These are phyloP conservation scores for Erythrolamprus reginae DNA, from an alignment of 2,113 vertebrate species.

Conservation along the genomic window DNA sequence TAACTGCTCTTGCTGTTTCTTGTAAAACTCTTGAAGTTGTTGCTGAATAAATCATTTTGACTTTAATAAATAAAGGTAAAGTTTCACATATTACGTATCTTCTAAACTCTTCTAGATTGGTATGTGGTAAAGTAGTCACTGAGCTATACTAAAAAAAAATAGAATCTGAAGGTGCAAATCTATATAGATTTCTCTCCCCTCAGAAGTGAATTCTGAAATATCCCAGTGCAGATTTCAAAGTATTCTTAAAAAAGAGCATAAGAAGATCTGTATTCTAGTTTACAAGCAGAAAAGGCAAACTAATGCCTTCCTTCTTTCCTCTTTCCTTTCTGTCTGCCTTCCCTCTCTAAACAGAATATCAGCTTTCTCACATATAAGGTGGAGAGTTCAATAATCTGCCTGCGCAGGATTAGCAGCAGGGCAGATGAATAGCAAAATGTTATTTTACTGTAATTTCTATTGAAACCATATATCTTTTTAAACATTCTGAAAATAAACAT, in stretches of 20 bases:
- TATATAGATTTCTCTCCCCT: slow-evolving; percentile 54
- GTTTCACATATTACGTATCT: slow-evolving; percentile 76
- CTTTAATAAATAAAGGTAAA: slow-evolving; percentile 86
- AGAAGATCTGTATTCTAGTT: slow-evolving; percentile 60
- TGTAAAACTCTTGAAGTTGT: slow-evolving; percentile 99
- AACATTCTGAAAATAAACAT: slow-evolving; percentile 40
- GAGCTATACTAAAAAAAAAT: slow-evolving; percentile 63
- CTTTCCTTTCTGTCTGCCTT: not conserved
- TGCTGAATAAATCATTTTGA: slow-evolving; percentile 91
- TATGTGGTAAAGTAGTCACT: slow-evolving; percentile 64
- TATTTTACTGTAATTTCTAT: slow-evolving; percentile 46
- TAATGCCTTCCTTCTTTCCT: slow-evolving; percentile 17
- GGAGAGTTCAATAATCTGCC: slow-evolving; percentile 56
- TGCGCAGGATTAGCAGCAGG: slow-evolving; percentile 43
- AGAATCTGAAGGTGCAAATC: slow-evolving; percentile 61
- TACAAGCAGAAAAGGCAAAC: slow-evolving; percentile 52
- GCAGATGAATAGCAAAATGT: slow-evolving; percentile 48
- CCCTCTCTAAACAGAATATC: slow-evolving; percentile 41
- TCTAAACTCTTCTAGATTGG: slow-evolving; percentile 77
- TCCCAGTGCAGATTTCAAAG: slow-evolving; percentile 67
- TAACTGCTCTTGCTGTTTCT: slow-evolving; percentile 99
- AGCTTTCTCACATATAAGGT: slow-evolving; percentile 40
- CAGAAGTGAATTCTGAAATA: slow-evolving; percentile 64
- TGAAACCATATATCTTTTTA: slow-evolving; percentile 38
- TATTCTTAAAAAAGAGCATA: slow-evolving; percentile 54